Evolutionary conservation across 2,797 vertebrate species (phyloP).

Genomic region (Amblyopsis hoosieri): DNA sequence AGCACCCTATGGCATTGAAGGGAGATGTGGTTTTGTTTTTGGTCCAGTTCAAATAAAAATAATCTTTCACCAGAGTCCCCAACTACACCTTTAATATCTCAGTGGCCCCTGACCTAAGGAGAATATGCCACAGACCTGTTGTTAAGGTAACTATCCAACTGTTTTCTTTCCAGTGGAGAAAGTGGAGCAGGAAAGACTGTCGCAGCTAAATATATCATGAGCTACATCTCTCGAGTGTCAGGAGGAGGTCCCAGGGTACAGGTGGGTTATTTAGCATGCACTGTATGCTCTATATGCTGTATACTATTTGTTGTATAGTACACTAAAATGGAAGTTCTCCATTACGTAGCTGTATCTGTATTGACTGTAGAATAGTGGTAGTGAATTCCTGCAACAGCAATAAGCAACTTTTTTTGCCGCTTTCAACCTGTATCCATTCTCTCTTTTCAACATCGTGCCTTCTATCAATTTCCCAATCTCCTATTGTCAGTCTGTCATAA

Average conservation of each 20-base stretch:
- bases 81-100: no score
- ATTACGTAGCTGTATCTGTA: no score
- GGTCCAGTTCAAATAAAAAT: no score
- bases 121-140: background rate
- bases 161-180: conserved; percentile 83
- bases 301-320: background rate
- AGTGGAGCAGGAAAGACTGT: conserved; percentile 98
- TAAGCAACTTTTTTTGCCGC: conserved; percentile 3
- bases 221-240: conserved; percentile 94
- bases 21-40: no score
- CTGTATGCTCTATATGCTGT: background rate
- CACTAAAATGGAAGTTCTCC: no score
- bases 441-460: conserved; percentile 4
- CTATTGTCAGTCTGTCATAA: conserved; percentile 40
- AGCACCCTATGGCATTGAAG: no score
- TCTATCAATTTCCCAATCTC: conserved; percentile 24
- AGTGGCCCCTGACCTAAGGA: no score
- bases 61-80: no score
- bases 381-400: no score
- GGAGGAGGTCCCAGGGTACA: conserved; percentile 94
- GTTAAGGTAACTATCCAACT: conserved; percentile 4
- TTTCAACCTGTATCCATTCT: conserved; percentile 12
- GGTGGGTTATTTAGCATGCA: conserved; percentile 71
- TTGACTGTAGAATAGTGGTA: no score
- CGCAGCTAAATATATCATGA: conserved; percentile 97